Percentiles rank a stretch among this genome's conserved stretches.
Evolutionary conservation across 2,888 invertebrate species (phyloP).

Genomic region (Drosophila diplacantha): DNA sequence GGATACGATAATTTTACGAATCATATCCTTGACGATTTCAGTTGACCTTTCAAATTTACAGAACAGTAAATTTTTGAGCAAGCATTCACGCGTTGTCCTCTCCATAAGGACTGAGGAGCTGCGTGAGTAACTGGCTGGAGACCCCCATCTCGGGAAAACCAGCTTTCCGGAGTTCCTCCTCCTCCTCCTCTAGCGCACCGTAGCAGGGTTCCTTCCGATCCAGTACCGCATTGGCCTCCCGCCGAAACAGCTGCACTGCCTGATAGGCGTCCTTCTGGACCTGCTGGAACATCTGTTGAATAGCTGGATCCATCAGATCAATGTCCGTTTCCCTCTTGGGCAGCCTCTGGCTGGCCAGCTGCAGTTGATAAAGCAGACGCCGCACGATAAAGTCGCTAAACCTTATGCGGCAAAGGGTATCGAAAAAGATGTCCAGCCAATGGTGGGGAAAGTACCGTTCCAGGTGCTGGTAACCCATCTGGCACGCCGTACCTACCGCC

Average conservation of each 20-base stretch:
- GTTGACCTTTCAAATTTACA: neutral
- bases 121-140: slow-evolving; percentile 14
- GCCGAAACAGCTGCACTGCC: slow-evolving; percentile 46
- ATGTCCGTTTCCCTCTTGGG: neutral
- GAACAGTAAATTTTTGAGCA: neutral
- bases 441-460: neutral
- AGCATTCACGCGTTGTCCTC: neutral
- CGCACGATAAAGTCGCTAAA: slow-evolving; percentile 47
- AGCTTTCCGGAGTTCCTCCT: slow-evolving; percentile 17
- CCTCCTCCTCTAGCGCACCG: slow-evolving; percentile 39
- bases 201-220: neutral
- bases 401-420: neutral
- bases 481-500: neutral
- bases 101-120: slow-evolving; percentile 28
- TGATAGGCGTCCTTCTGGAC: slow-evolving; percentile 24
- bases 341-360: slow-evolving; percentile 30
- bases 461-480: neutral
- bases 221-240: slow-evolving; percentile 40
- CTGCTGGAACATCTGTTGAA: neutral
- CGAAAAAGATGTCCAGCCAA: neutral
- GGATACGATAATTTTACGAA: neutral
- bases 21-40: neutral
- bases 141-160: slow-evolving; percentile 34
- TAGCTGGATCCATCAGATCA: neutral
- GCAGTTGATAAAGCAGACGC: slow-evolving; percentile 47